These are phyloP conservation scores for Andrena minutula DNA, from an alignment of 2,888 invertebrate species.

Conservation along the genomic window DNA sequence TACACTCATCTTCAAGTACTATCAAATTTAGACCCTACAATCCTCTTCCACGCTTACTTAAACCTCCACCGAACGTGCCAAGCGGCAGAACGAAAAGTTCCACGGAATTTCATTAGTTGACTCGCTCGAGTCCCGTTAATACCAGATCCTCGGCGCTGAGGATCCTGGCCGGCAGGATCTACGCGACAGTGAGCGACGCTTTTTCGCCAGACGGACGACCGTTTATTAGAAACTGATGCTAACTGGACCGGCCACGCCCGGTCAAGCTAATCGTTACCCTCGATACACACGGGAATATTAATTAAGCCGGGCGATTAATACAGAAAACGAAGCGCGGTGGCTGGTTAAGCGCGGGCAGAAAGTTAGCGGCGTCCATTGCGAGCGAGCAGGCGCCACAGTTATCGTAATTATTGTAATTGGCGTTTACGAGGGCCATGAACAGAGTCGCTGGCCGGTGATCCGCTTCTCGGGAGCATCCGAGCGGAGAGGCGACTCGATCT, in stretches of 20 bases:
- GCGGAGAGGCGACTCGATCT: constrained; percentile 76
- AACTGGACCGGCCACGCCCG: constrained; percentile 62
- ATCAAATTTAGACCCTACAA: no score
- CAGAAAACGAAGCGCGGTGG: constrained; percentile 38
- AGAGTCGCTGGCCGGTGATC: constrained; percentile 65
- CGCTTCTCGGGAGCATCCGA: constrained; percentile 67
- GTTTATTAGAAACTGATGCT: constrained; percentile 46
- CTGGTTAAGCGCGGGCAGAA: constrained; percentile 48
- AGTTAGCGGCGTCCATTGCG: constrained; percentile 55
- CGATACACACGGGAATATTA: constrained; percentile 71
- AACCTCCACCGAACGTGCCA: no score
- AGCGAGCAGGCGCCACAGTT: constrained; percentile 74
- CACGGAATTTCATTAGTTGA: neutral
- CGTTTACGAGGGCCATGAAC: constrained; percentile 72
- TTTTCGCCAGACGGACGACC: constrained; percentile 13
- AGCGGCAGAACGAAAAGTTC: no score
- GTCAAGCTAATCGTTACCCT: constrained; percentile 59
- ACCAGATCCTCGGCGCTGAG: neutral
- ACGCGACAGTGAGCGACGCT: neutral
- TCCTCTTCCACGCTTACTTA: no score
- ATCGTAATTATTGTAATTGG: constrained; percentile 80
- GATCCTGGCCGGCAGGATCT: neutral
- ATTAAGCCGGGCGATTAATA: constrained; percentile 73
- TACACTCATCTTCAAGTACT: no score
- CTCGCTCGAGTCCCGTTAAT: neutral